Base-by-base conservation (phyloP, 2,888 invertebrate species). In the Glyphotaelius pellucidus region DNA sequence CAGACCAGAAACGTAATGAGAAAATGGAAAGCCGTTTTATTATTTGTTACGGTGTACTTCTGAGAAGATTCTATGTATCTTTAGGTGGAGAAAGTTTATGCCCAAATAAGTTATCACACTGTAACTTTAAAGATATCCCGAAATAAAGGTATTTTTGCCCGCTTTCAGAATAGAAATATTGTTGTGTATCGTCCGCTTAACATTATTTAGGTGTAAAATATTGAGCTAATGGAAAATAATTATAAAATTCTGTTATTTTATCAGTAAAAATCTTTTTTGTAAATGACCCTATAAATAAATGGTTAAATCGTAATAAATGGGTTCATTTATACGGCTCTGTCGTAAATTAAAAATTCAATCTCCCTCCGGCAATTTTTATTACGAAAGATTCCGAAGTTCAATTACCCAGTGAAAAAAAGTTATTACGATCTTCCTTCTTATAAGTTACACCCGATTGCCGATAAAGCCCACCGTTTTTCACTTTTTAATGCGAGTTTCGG, bases 401-500 rank as follows among this genome's bases (percentile, higher is more conserved):
- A 88, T 88, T 88, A 88, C 88, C 52, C 88, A 67, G 88, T 31
- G 88, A 88, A 88, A 67, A 67, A 35, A 88, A 30, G 30, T 86
- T 86, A 88, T 86, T 86, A 86, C 86, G 86, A 42, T 86, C 86
- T 38, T 30, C 88, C 67, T 15, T 88, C 88, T 88, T 88, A 88
- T 88, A 88, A 88, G 88, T 88, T 89, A 67, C 52, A 30, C 81
- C 88, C 88, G 81, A 88, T 91, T 32, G 87, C 88, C 91, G 91
- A 91, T 91, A 89, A 91, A 91, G 81, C 89, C 67, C 84, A 42
- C 89, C 80, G 88, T 91, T 86, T 91, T 83, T 91, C 91, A 91
- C 88, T 91, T 91, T 90, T 91, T 91, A 91, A 91, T 91, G 91
- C 91, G 91, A 91, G 80, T 89, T 91, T 90, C 88, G 80, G 89